These are phyloP conservation scores for Hippocampus kuda DNA, from an alignment of 2,797 vertebrate species.

Conservation along the genomic window DNA sequence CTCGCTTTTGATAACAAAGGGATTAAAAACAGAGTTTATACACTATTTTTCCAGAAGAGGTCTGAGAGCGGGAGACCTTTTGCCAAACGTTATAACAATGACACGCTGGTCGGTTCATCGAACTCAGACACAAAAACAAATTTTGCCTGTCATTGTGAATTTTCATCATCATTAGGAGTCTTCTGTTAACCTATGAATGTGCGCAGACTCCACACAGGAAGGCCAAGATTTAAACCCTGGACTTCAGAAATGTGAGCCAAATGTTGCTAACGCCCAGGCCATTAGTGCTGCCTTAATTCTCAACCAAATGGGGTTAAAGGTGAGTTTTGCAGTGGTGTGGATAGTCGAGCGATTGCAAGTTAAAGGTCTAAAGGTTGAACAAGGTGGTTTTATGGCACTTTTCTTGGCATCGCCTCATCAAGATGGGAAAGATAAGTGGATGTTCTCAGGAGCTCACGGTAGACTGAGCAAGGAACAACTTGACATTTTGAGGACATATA, in stretches of 20 bases:
- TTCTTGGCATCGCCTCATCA: constrained; percentile 25
- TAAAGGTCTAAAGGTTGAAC: constrained; percentile 57
- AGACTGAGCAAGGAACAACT: neutral
- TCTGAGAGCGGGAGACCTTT: neutral
- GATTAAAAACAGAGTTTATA: constrained; percentile 8
- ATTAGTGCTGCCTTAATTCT: constrained; percentile 10
- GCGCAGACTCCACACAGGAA: too few species aligned
- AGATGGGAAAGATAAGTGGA: constrained; percentile 28
- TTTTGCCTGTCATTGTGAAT: constrained; percentile 49
- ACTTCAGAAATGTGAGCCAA: too few species aligned
- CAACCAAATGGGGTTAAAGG: neutral
- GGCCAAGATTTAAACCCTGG: too few species aligned
- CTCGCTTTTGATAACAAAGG: constrained; percentile 16
- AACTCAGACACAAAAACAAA: constrained; percentile 38
- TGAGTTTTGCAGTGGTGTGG: neutral
- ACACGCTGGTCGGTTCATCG: neutral
- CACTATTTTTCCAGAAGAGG: neutral
- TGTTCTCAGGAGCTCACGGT: neutral
- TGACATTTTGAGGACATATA: neutral
- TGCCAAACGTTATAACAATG: neutral
- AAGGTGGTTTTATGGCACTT: constrained; percentile 38
- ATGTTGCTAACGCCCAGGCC: constrained; percentile 18
- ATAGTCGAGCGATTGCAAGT: constrained; percentile 26
- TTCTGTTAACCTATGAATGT: too few species aligned
- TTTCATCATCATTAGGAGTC: constrained; percentile 51